Conservation (phyloP, 1,140 invertebrate species). For the Brachionus angularis region DNA sequence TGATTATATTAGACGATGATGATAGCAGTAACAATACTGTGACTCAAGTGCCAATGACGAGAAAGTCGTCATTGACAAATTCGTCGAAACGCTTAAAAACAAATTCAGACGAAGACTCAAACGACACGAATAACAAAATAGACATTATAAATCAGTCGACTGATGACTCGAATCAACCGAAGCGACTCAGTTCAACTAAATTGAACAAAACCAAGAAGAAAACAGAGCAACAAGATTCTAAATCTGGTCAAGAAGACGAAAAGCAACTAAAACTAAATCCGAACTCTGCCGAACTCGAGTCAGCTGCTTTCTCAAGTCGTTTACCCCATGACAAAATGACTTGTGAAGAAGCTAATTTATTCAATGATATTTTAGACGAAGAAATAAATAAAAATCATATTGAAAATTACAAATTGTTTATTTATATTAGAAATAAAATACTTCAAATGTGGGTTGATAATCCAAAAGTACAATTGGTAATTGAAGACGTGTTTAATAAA, state of each 20-base stretch:
- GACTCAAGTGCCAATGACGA: background rate
- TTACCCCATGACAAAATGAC: conserved; percentile 91
- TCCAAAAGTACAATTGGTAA: conserved; percentile 81
- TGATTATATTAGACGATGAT: conserved; percentile 24
- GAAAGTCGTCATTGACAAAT: background rate
- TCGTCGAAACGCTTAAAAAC: background rate
- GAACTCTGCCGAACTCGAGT: conserved; percentile 44
- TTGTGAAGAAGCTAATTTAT: conserved; percentile 83
- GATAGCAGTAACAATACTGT: background rate
- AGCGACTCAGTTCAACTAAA: too few relatives aligned
- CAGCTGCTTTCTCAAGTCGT: conserved; percentile 62
- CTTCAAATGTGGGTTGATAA: conserved; percentile 95
- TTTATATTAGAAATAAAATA: conserved; percentile 85
- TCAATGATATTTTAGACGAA: conserved; percentile 70
- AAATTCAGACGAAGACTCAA: conserved; percentile 23
- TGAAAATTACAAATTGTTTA: conserved; percentile 80
- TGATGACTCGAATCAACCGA: conserved; percentile 23
- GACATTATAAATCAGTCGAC: background rate
- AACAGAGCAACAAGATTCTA: background rate
- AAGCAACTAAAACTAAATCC: background rate
- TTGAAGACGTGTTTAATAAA: conserved; percentile 73
- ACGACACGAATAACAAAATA: background rate
- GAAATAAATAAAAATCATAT: conserved; percentile 63
- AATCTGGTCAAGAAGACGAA: background rate
- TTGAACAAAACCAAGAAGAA: too few relatives aligned